Conservation (phyloP, 2,113 vertebrate species). For the Conger conger region DNA sequence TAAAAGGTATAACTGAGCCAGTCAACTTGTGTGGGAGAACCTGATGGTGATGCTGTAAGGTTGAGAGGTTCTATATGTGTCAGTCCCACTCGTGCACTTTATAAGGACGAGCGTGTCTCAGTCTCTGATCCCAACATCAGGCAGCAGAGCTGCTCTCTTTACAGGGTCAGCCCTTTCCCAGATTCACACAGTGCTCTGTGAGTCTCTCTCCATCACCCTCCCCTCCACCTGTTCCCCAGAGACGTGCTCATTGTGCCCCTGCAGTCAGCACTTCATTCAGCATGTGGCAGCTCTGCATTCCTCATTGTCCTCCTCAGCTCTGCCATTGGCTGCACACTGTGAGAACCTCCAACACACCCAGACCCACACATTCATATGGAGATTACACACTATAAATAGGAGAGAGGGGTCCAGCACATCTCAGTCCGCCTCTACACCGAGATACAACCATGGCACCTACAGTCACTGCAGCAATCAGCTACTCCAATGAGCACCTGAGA, state of each 20-base stretch:
- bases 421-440: conserved; percentile 9
- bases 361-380: conserved; percentile 53
- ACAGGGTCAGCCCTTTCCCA: conserved; percentile 69
- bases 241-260: conserved; percentile 37
- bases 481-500: conserved; percentile 13
- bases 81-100: not conserved
- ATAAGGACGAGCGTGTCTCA: not conserved
- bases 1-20: too few species aligned
- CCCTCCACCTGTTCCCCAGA: conserved; percentile 36
- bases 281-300: conserved; percentile 38
- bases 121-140: conserved; percentile 4
- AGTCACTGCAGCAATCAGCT: conserved; percentile 18
- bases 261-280: conserved; percentile 27
- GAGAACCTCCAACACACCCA: conserved; percentile 49
- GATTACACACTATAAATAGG: conserved; percentile 33
- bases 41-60: not conserved
- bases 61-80: not conserved
- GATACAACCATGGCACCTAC: conserved; percentile 24
- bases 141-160: conserved; percentile 52
- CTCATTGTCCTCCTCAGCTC: conserved; percentile 38
- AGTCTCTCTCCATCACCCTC: conserved; percentile 41
- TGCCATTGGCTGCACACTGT: conserved; percentile 47
- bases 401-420: conserved; percentile 11
- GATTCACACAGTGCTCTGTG: conserved; percentile 60
- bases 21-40: too few species aligned